Base-by-base conservation (phyloP, 1,140 invertebrate genomes). In the Araneus ventricosus region DNA sequence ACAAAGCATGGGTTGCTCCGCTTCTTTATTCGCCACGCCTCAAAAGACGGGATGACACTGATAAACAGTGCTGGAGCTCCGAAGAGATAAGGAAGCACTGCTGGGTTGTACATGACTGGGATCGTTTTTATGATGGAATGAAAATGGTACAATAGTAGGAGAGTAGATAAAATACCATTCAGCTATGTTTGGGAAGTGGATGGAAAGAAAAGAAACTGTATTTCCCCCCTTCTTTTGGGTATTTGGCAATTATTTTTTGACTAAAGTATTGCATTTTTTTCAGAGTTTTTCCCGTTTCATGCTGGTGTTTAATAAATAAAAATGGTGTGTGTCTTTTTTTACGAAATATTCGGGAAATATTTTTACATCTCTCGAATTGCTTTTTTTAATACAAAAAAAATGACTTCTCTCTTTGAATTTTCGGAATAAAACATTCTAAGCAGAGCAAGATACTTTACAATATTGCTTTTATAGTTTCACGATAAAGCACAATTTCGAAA, bases 31-130 rank as follows among this genome's bases (percentile, higher is more conserved):
- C 5, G 0, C 61, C 30, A 17, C 70, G 10, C 10, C 34, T 75
- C 30, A 75, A 75, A 75, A 75, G 27, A 75, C 30, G 22, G 30
- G 70, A 37, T 75, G 70, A 75, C 70, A 37, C 30, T 75, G 70
- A 75, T 75, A 75, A 75, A 75, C 70, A 30, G 17, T 20, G 70
- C 6, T 20, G 59, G 70, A 34, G 34, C 37, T 34, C 4, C 14
- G 4, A 75, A 34, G 70, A 75, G 70, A 75, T 75, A 75, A 75
- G 70, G 37, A 52, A 14, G 22, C 20, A 1, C 70, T 75, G 63
- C 3, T 10, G 8, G 8, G 8, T 0, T 30, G 70, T 34, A 67
- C 63, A 67, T 27, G 63, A 67, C 63, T 14, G 67, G 17, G 10
- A 30, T 30, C 20, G 30, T 34, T 75, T 75, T 75, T 75, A 34